Evolutionary conservation across 2,797 vertebrate species (phyloP).

Genomic region (Agapornis canus): DNA sequence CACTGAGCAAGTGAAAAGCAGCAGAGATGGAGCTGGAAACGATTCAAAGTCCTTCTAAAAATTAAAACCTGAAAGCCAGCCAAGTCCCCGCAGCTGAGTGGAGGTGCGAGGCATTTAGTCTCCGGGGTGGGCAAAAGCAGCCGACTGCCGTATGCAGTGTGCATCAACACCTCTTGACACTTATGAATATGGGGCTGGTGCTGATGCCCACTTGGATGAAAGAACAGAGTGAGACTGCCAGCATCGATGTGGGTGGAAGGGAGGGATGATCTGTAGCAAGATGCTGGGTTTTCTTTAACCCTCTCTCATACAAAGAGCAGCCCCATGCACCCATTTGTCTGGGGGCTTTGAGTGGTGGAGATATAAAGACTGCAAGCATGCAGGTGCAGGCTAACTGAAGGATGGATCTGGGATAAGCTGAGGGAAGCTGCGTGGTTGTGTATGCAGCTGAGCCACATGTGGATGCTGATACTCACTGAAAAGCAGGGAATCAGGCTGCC

Average conservation of each 20-base stretch:
- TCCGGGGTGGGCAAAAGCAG: slow-evolving; percentile 68
- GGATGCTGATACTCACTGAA: not conserved
- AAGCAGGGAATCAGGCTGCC: not conserved
- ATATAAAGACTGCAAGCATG: not conserved
- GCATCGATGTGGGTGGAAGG: slow-evolving; percentile 10
- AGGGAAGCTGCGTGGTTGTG: not conserved
- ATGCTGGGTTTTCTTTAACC: slow-evolving; percentile 60
- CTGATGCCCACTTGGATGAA: slow-evolving; percentile 73
- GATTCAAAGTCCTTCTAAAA: slow-evolving; percentile 68
- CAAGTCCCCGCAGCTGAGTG: slow-evolving; percentile 61
- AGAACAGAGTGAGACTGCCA: slow-evolving; percentile 53
- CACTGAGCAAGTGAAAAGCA: not conserved
- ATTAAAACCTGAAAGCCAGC: slow-evolving; percentile 60
- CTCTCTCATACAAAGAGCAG: not conserved
- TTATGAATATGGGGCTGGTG: slow-evolving; percentile 56
- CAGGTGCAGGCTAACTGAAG: not conserved
- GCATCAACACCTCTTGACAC: slow-evolving; percentile 72
- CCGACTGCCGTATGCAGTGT: slow-evolving; percentile 50
- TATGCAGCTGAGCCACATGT: accelerated
- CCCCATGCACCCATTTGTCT: accelerated
- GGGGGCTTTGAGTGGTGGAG: accelerated
- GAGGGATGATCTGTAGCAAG: slow-evolving; percentile 46
- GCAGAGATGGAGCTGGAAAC: slow-evolving; percentile 52
- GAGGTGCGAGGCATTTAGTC: slow-evolving; percentile 69
- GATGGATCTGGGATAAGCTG: not conserved